Conservation (phyloP, 2,888 invertebrate genomes). For the Acanthosepion lycidas region DNA sequence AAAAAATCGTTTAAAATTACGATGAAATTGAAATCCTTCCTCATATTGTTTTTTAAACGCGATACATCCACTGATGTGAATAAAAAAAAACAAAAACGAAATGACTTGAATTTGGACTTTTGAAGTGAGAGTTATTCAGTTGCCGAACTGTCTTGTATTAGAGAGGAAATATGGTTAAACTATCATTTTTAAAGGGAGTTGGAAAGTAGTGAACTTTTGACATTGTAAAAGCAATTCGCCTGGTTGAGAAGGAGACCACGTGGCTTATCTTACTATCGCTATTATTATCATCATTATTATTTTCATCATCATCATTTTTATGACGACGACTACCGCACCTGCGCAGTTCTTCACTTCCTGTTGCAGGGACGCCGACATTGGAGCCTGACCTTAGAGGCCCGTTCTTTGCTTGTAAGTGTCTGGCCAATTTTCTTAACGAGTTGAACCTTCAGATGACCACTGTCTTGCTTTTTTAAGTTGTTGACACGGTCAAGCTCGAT, state of each 20-base stretch:
- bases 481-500: background rate
- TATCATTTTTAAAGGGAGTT: too few species aligned
- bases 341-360: background rate
- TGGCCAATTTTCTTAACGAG: background rate
- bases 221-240: background rate
- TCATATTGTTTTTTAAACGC: too few species aligned
- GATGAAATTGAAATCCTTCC: too few species aligned
- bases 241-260: background rate
- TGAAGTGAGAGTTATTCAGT: too few species aligned
- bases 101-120: too few species aligned
- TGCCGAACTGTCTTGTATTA: too few species aligned
- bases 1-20: too few species aligned
- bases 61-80: too few species aligned
- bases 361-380: background rate
- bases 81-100: too few species aligned
- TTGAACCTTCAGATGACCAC: background rate
- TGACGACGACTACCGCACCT: background rate
- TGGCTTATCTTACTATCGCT: background rate
- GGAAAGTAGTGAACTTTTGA: background rate
- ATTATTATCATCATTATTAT: background rate
- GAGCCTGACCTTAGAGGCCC: conserved; percentile 33
- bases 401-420: background rate
- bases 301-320: background rate
- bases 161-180: too few species aligned
- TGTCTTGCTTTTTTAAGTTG: background rate